These are phyloP conservation scores for Callinectes sapidus DNA, from an alignment of 2,888 invertebrate genomes.

Conservation along the genomic window DNA sequence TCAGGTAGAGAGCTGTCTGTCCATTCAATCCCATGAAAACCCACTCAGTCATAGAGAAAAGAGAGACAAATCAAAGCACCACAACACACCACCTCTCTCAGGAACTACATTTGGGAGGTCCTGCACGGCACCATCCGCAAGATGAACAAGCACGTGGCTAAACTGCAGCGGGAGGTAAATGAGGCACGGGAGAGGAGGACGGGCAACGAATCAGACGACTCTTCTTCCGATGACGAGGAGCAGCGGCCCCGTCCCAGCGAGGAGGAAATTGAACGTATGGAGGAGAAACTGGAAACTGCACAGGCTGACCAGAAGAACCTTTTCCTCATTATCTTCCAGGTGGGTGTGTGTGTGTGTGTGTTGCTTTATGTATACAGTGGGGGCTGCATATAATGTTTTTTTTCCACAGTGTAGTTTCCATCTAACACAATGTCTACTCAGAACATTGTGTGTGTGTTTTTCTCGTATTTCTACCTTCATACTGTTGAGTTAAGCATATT, in stretches of 20 bases:
- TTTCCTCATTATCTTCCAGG: slow-evolving; percentile 97
- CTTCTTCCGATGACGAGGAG: slow-evolving; percentile 68
- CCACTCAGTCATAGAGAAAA: too few species aligned
- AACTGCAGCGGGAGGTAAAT: slow-evolving; percentile 83
- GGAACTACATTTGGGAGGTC: slow-evolving; percentile 97
- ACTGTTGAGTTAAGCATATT: neutral
- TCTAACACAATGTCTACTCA: too few species aligned
- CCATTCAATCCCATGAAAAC: too few species aligned
- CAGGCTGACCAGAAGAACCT: slow-evolving; percentile 97
- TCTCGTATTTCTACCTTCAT: neutral
- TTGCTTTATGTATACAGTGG: too few species aligned
- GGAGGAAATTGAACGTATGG: slow-evolving; percentile 95
- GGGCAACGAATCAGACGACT: slow-evolving; percentile 61
- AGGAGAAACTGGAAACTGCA: slow-evolving; percentile 93
- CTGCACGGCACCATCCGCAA: slow-evolving; percentile 96
- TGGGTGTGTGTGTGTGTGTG: slow-evolving; percentile 75
- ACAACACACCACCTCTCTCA: slow-evolving; percentile 75
- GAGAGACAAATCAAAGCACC: too few species aligned
- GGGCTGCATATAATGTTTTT: too few species aligned
- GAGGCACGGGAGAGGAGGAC: slow-evolving; percentile 73
- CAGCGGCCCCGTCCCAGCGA: slow-evolving; percentile 80
- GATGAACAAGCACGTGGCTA: slow-evolving; percentile 97
- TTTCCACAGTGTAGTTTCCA: too few species aligned
- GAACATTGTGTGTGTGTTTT: neutral
- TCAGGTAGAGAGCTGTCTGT: too few species aligned